phyloP scores from a whole-genome alignment of 2,113 vertebrate genomes.

The Cercocebus atys region DNA sequence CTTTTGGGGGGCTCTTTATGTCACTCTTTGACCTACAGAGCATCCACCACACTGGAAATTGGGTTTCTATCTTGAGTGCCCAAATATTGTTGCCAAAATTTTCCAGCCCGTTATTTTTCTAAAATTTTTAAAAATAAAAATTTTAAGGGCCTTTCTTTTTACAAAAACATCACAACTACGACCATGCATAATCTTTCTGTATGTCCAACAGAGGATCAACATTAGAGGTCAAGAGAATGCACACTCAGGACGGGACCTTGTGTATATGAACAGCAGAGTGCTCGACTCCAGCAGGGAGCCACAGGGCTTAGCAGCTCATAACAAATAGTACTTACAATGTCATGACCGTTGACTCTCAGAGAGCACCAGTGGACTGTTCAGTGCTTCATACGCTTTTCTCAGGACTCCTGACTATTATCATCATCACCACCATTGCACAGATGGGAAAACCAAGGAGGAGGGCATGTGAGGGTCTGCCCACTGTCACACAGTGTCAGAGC shows the following conservation, averaged over 20 bases:
- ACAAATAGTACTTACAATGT: fast-evolving
- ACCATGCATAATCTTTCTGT: neutral
- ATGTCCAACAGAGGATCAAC: too few relatives aligned
- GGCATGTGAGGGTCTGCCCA: neutral
- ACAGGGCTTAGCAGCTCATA: fast-evolving
- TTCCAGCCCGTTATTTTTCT: neutral
- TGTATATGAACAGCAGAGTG: neutral
- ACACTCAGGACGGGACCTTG: fast-evolving
- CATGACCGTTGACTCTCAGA: neutral
- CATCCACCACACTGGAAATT: neutral
- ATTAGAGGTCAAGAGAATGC: neutral
- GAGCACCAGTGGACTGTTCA: neutral
- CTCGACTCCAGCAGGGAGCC: fast-evolving
- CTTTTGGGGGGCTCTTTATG: neutral
- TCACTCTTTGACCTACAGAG: neutral
- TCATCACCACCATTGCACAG: too few relatives aligned
- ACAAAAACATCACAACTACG: neutral
- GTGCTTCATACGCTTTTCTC: neutral
- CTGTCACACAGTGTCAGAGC: neutral
- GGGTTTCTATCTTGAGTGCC: neutral
- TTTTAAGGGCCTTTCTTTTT: neutral
- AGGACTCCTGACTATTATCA: neutral
- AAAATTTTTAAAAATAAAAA: neutral
- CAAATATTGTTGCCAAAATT: neutral
- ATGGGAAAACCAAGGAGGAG: neutral